Evolutionary conservation across 2,888 invertebrate species (phyloP).

Genomic region (Dermolepida albohirtum): DNA sequence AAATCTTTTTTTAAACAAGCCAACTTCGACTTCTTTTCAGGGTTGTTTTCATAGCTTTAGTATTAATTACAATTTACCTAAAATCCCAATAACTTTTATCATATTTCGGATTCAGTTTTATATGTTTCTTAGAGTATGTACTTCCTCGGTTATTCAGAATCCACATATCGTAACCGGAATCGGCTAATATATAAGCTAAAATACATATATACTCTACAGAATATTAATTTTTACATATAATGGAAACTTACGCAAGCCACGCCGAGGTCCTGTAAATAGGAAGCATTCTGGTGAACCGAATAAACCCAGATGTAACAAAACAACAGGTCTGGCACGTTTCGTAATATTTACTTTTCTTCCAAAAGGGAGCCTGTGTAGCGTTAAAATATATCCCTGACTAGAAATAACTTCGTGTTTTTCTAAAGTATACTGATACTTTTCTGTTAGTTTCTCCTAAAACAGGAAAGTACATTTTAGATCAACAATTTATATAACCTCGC

Average conservation of each 20-base stretch:
- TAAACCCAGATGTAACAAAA: conserved; percentile 69
- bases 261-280: conserved; percentile 67
- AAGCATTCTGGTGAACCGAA: conserved; percentile 69
- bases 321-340: conserved; percentile 56
- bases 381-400: conserved; percentile 69
- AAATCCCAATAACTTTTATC: conserved; percentile 71
- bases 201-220: background rate
- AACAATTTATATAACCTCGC: too few species aligned
- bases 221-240: background rate
- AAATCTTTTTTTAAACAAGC: too few species aligned
- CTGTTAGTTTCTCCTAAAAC: conserved; percentile 62
- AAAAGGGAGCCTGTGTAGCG: conserved; percentile 69
- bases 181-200: conserved; percentile 57
- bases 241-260: conserved; percentile 65
- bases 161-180: conserved; percentile 69
- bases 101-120: conserved; percentile 60
- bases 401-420: conserved; percentile 65
- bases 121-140: conserved; percentile 69
- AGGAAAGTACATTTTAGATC: background rate
- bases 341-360: conserved; percentile 56
- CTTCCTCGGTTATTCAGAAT: conserved; percentile 73
- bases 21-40: too few species aligned
- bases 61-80: conserved; percentile 60
- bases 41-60: too few species aligned
- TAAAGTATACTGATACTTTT: conserved; percentile 63